phyloP scores from a whole-genome alignment of 2,888 invertebrate species.

The Scaptomyza caliginosa region DNA sequence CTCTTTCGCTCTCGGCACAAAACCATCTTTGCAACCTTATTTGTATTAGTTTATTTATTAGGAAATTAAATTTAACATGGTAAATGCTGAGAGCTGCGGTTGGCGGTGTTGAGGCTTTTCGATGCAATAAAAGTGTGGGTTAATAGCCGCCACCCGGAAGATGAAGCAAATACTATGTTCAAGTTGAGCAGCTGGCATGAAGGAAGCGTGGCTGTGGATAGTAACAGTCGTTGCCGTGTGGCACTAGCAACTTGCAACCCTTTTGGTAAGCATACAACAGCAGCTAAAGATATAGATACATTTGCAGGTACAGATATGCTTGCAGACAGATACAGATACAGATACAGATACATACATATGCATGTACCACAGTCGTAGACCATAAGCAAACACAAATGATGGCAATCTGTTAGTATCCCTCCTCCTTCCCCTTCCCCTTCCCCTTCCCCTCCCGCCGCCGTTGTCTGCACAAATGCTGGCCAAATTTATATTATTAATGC shows the following conservation, averaged over 20 bases:
- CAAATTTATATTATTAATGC: conserved; percentile 71
- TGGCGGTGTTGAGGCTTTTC: background rate
- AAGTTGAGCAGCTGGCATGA: conserved; percentile 29
- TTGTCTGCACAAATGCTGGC: conserved; percentile 36
- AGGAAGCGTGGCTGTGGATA: conserved; percentile 11
- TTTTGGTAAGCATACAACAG: conserved; percentile 1
- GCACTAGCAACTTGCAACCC: conserved; percentile 13
- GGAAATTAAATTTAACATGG: conserved; percentile 47
- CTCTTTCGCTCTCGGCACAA: background rate
- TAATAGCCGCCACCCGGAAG: background rate
- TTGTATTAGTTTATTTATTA: conserved; percentile 38
- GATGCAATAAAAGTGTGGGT: too few relatives aligned
- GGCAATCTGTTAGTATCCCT: conserved; percentile 62
- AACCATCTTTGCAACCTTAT: background rate
- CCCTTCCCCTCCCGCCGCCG: background rate
- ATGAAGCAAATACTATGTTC: conserved; percentile 32
- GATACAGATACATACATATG: conserved; percentile 9
- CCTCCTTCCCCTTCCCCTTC: background rate
- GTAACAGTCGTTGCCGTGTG: background rate
- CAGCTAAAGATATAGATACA: conserved; percentile 4
- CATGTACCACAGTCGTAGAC: conserved; percentile 25
- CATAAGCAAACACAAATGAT: conserved; percentile 69
- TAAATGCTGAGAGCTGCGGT: conserved; percentile 10
- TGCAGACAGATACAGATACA: conserved; percentile 7
- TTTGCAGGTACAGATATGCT: conserved; percentile 6